Percentiles rank a stretch among this genome's conserved stretches.
These are phyloP conservation scores for Megastigmus dorsalis DNA, from an alignment of 2,888 invertebrate species.

Conservation along the genomic window DNA sequence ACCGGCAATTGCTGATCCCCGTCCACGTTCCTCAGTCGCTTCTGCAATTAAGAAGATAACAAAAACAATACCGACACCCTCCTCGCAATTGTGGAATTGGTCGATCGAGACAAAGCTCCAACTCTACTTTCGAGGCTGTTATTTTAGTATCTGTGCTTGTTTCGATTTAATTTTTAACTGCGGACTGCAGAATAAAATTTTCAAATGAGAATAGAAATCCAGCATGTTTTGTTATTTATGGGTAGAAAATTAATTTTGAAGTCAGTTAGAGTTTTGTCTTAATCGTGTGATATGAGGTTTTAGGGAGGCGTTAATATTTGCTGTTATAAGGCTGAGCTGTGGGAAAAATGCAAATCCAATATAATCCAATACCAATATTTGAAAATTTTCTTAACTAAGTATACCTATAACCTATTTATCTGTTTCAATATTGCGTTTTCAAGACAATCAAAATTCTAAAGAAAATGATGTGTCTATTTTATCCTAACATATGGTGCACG, in stretches of 20 bases:
- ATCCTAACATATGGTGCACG: too few relatives aligned
- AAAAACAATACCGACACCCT: slow-evolving; percentile 57
- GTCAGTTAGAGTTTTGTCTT: slow-evolving; percentile 14
- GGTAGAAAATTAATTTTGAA: too few relatives aligned
- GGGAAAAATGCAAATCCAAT: neutral
- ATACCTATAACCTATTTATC: too few relatives aligned
- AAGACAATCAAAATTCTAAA: too few relatives aligned
- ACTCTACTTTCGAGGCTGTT: neutral
- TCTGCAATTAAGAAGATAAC: slow-evolving; percentile 75
- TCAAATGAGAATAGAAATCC: too few relatives aligned
- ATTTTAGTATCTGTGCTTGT: too few relatives aligned
- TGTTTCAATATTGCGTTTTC: too few relatives aligned
- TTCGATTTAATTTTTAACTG: too few relatives aligned
- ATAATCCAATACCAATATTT: slow-evolving; percentile 36
- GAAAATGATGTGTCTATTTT: too few relatives aligned
- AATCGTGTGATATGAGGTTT: slow-evolving; percentile 18
- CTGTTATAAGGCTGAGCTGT: slow-evolving; percentile 30
- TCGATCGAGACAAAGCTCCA: slow-evolving; percentile 24
- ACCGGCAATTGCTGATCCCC: slow-evolving; percentile 60
- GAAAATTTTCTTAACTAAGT: too few relatives aligned
- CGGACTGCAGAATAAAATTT: too few relatives aligned
- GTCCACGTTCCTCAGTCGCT: slow-evolving; percentile 74
- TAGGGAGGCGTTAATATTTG: slow-evolving; percentile 45
- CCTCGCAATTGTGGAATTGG: slow-evolving; percentile 9
- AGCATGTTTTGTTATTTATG: too few relatives aligned